Percentiles rank a stretch among this genome's conserved stretches.
phyloP scores from a whole-genome alignment of 2,888 invertebrate genomes.

The Melieria crassipennis region DNA sequence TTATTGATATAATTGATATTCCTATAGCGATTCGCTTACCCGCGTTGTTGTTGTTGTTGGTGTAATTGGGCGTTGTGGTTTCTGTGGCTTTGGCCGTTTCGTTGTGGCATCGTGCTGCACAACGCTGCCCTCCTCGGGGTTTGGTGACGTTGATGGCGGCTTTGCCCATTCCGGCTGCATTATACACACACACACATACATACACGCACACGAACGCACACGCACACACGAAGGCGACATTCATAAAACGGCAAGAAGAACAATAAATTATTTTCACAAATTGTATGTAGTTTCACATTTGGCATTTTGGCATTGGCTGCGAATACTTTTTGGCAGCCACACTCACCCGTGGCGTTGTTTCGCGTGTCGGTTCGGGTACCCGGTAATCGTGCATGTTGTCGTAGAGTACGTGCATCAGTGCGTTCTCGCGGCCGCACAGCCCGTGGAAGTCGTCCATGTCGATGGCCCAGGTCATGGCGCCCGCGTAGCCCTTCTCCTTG shows the following conservation, averaged over 20 bases:
- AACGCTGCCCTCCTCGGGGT: conserved; percentile 67
- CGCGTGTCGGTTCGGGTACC: conserved; percentile 75
- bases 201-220: too few relatives aligned
- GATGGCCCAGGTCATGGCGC: conserved; percentile 93
- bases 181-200: too few relatives aligned
- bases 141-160: conserved; percentile 76
- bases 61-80: conserved; percentile 48
- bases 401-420: conserved; percentile 77
- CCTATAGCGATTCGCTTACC: conserved; percentile 28
- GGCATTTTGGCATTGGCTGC: too few relatives aligned
- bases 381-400: conserved; percentile 76
- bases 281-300: conserved; percentile 23
- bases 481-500: conserved; percentile 82
- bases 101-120: conserved; percentile 61
- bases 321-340: conserved; percentile 33
- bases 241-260: conserved; percentile 18
- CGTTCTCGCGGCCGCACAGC: conserved; percentile 81
- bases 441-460: conserved; percentile 89
- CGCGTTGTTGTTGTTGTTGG: conserved; percentile 40
- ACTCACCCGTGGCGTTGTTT: conserved; percentile 76
- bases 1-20: too few relatives aligned
- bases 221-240: neutral
- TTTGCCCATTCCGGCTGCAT: conserved; percentile 82
- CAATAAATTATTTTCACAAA: conserved; percentile 32
- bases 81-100: conserved; percentile 51